A percentile compares a stretch with the other conserved stretches of the same genome.
phyloP scores from a whole-genome alignment of 2,113 vertebrate species.

The Mormyrus iriodes region DNA sequence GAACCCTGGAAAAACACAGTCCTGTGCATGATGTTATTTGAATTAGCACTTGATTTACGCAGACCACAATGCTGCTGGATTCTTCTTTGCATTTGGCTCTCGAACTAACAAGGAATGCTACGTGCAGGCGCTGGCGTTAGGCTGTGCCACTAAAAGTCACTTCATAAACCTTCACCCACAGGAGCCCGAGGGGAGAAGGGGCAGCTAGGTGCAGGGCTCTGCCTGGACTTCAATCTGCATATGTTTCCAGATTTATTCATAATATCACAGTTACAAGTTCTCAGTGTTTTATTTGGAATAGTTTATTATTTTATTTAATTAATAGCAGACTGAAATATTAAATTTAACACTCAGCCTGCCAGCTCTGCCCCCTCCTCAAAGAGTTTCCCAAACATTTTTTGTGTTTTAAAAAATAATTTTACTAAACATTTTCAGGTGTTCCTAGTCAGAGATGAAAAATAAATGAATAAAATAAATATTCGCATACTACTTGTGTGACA shows the following conservation, averaged over 20 bases:
- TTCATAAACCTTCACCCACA: background rate
- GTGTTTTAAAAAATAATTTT: background rate
- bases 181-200: background rate
- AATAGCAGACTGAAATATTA: background rate
- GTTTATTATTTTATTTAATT: conserved; percentile 1
- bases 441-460: background rate
- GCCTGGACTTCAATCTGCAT: background rate
- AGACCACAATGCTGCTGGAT: background rate
- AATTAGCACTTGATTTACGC: conserved; percentile 20
- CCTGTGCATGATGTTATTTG: background rate
- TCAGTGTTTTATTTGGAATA: background rate
- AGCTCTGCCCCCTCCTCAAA: background rate
- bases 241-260: background rate
- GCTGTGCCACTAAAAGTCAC: background rate
- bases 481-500: background rate
- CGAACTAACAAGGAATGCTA: background rate
- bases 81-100: background rate
- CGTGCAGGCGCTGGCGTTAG: background rate
- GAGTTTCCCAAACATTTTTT: background rate
- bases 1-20: background rate
- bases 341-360: background rate
- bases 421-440: background rate
- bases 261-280: conserved; percentile 11
- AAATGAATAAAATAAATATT: background rate
- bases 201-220: background rate